Base-by-base conservation (phyloP, 2,113 vertebrate species). In the Gymnarchus niloticus region DNA sequence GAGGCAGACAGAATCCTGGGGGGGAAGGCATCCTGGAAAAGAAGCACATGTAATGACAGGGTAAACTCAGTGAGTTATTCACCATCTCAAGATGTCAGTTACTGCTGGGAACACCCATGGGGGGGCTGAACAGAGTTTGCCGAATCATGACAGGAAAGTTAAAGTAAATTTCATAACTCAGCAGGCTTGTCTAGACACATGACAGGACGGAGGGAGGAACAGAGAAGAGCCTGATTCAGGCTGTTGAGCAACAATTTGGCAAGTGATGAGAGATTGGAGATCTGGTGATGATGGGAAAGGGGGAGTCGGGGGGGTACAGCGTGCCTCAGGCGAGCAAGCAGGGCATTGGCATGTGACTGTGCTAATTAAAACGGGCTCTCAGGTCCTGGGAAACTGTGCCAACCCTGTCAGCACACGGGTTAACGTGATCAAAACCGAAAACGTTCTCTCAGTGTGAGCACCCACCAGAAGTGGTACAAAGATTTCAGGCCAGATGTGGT, bases 101-200 rank as follows among this genome's bases (percentile, higher is more conserved):
- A 69, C 61, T 69, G 25, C 61, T 69, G 28, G 28, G 28, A 37
- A 69, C 28, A 14, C 37, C 9, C 14, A 28, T 2, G 25, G 25
- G 59, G 2, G n/a, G n/a, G 61, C 33, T 6, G 48, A 81, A 81
- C 44, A 5, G 23, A n/a, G 1, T 28, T 25, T 51, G 25, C n/a
- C 46, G 25, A 51, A 51, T 2, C 25, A 4, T 1, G 9, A 81
- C 23, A 5, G 48, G 3, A 51, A 81, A 23, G 49, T 81, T n/a
- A 81, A 17, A 21, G 9, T 49, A n/a, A 51, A 48, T 49, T 49
- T 23, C 44, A 51, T 48, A 21, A 49, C n/a, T 5, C 9, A n/a
- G 21, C 48, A 49, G 77, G 44, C 77, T 17, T 81, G 77, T 81
- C 77, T 81, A 51, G 77, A 81, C 77, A 81, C 5, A 51, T 81